Percentiles rank a stretch among this genome's conserved stretches.
Conservation (phyloP, 2,888 invertebrate species). For the Drosophila niveifrons region DNA sequence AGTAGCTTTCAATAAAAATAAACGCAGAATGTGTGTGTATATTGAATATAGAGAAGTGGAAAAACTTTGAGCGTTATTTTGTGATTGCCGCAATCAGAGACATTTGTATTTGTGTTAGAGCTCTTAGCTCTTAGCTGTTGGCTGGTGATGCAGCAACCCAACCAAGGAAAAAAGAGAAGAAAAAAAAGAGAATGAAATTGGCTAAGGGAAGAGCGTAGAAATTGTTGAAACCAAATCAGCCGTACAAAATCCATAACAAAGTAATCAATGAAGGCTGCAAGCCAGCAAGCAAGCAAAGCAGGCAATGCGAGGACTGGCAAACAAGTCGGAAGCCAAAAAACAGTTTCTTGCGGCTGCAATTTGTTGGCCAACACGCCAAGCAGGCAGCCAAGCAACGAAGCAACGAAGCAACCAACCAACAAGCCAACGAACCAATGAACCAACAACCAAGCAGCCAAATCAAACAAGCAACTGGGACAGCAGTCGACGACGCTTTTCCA, state of each 20-base stretch:
- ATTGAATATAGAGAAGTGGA: slow-evolving; percentile 54
- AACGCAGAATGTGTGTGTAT: slow-evolving; percentile 10
- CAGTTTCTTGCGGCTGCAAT: slow-evolving; percentile 76
- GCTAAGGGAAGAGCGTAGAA: slow-evolving; percentile 24
- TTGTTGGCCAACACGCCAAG: slow-evolving; percentile 75
- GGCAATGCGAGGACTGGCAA: slow-evolving; percentile 40
- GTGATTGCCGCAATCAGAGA: slow-evolving; percentile 71
- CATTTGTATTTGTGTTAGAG: slow-evolving; percentile 18
- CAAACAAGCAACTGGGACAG: slow-evolving; percentile 64
- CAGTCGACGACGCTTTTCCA: slow-evolving; percentile 19
- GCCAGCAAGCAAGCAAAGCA: slow-evolving; percentile 18
- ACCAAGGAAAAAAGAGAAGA: background rate
- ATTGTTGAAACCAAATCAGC: slow-evolving; percentile 64
- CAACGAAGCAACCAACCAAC: background rate
- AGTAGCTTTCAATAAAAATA: slow-evolving; percentile 11
- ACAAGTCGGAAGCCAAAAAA: slow-evolving; percentile 59
- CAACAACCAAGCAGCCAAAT: slow-evolving; percentile 56
- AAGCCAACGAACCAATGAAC: slow-evolving; percentile 16
- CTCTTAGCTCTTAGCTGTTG: slow-evolving; percentile 21
- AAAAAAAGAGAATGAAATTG: slow-evolving; percentile 26
- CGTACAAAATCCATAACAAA: slow-evolving; percentile 78
- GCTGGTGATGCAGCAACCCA: slow-evolving; percentile 34
- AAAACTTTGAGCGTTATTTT: slow-evolving; percentile 54
- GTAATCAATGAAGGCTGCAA: slow-evolving; percentile 74
- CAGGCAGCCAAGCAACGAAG: slow-evolving; percentile 30